Evolutionary conservation across 2,888 invertebrate genomes (phyloP).

Genomic region (Pyrochroa serraticornis): DNA sequence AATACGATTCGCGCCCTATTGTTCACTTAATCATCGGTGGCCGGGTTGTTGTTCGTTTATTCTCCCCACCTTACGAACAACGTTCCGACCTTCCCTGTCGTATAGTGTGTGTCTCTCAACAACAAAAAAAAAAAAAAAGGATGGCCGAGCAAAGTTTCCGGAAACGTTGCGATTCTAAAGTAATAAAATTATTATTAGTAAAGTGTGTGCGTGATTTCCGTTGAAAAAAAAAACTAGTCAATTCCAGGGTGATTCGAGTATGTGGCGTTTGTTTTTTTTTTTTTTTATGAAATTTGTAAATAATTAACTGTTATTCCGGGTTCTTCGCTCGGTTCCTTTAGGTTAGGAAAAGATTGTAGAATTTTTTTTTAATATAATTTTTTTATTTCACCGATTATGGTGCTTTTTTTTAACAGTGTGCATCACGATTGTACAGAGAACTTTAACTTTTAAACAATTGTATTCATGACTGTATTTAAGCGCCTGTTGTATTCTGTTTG

Average conservation of each 20-base stretch:
- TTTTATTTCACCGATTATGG: conserved; percentile 5
- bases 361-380: conserved; percentile 4
- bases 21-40: too few species aligned
- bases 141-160: conserved; percentile 12
- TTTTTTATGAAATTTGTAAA: too few species aligned
- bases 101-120: conserved; percentile 1
- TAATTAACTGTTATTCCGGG: too few species aligned
- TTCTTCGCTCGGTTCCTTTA: background rate
- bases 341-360: conserved; percentile 3
- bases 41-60: background rate
- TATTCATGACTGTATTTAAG: conserved; percentile 23
- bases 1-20: background rate
- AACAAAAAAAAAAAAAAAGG: conserved; percentile 1
- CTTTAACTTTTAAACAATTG: conserved; percentile 2
- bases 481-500: conserved; percentile 24
- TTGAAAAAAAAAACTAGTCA: conserved; percentile 14
- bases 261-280: too few species aligned
- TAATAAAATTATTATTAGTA: too few species aligned
- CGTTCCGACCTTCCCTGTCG: background rate
- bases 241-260: background rate
- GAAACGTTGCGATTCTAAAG: background rate
- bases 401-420: conserved; percentile 9
- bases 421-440: conserved; percentile 16
- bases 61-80: background rate
- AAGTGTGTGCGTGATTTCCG: conserved; percentile 13